Evolutionary conservation across 2,888 invertebrate genomes (phyloP).

Genomic region (Candidula unifasciata): DNA sequence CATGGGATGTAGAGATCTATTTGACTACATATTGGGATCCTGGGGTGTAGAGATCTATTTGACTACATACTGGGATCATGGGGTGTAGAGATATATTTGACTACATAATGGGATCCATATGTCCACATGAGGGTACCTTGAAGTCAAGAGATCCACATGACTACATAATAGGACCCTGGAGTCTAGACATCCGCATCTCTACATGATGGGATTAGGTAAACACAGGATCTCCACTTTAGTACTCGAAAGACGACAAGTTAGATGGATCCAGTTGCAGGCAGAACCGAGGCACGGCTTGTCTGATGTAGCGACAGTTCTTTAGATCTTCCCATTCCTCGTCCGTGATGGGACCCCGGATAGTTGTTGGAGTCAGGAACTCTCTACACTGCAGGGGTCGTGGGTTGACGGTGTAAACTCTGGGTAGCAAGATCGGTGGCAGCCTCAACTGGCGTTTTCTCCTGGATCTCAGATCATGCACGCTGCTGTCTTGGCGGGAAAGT

Average conservation of each 20-base stretch:
- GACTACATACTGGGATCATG: too few relatives aligned
- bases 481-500: not conserved
- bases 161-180: too few relatives aligned
- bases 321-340: constrained; percentile 68
- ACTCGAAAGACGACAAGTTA: constrained; percentile 8
- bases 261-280: constrained; percentile 22
- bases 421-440: constrained; percentile 65
- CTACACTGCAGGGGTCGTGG: constrained; percentile 61
- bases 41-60: too few relatives aligned
- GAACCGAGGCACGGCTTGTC: constrained; percentile 52
- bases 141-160: too few relatives aligned
- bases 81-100: too few relatives aligned
- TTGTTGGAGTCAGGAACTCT: constrained; percentile 58
- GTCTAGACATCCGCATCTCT: too few relatives aligned
- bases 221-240: too few relatives aligned
- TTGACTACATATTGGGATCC: too few relatives aligned
- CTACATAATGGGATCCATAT: too few relatives aligned
- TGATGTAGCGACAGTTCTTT: constrained; percentile 65
- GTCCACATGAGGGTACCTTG: too few relatives aligned
- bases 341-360: constrained; percentile 57
- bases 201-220: too few relatives aligned
- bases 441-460: constrained; percentile 58
- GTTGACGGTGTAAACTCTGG: constrained; percentile 60
- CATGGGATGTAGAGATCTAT: too few relatives aligned
- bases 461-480: not conserved